These are phyloP conservation scores for Cosmia trapezina DNA, from an alignment of 2,888 invertebrate species.

Conservation along the genomic window DNA sequence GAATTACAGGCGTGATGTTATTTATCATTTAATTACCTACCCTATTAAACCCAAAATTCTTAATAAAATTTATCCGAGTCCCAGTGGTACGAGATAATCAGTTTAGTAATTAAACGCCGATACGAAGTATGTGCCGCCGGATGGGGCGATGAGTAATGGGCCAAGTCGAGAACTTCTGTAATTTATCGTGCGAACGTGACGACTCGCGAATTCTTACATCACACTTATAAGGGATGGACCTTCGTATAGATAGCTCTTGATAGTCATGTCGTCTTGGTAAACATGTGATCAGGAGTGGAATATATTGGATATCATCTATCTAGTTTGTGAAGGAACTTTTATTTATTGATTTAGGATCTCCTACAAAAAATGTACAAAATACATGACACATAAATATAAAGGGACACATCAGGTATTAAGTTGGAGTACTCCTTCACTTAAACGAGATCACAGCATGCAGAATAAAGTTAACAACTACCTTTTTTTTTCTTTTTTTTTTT, in stretches of 20 bases:
- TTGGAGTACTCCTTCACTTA: too few species aligned
- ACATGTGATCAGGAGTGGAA: slow-evolving; percentile 35
- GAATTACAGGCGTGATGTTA: too few species aligned
- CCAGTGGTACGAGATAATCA: slow-evolving; percentile 58
- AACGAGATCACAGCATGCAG: too few species aligned
- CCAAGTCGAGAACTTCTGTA: slow-evolving; percentile 66
- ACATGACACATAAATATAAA: too few species aligned
- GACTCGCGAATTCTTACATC: slow-evolving; percentile 63
- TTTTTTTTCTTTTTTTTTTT: too few species aligned
- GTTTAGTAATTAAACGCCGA: slow-evolving; percentile 65
- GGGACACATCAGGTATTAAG: too few species aligned
- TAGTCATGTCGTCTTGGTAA: slow-evolving; percentile 54
- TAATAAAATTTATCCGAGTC: slow-evolving; percentile 56
- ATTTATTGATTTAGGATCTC: too few species aligned
- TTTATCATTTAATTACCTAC: too few species aligned
- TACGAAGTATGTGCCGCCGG: slow-evolving; percentile 66
- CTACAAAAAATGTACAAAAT: too few species aligned
- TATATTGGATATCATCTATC: neutral
- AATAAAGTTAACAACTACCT: too few species aligned
- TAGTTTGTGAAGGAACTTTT: too few species aligned
- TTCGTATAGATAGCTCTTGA: slow-evolving; percentile 48
- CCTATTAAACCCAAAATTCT: slow-evolving; percentile 26
- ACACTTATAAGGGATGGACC: slow-evolving; percentile 50
- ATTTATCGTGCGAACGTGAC: slow-evolving; percentile 71
- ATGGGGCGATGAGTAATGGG: slow-evolving; percentile 68